phyloP scores from a whole-genome alignment of 2,113 vertebrate genomes.

The Uria lomvia region DNA sequence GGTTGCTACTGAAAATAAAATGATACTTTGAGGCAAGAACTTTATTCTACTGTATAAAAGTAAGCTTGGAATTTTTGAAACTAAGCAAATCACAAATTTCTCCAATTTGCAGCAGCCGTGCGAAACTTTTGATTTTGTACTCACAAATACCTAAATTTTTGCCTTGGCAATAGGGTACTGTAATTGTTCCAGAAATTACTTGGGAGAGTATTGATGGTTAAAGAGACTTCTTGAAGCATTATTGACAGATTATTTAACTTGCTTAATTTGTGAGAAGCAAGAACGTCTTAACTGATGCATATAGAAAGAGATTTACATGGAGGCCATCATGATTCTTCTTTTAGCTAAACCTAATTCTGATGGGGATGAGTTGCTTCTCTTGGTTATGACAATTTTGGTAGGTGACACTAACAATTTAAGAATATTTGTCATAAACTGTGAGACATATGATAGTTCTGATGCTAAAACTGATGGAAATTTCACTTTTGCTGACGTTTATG shows the following conservation, averaged over 20 bases:
- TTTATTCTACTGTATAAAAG: not conserved
- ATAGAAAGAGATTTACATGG: not conserved
- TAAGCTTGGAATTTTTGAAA: not conserved
- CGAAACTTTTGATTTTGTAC: not conserved
- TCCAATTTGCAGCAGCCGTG: not conserved
- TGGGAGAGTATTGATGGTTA: not conserved
- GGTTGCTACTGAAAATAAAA: not conserved
- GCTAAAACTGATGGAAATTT: not conserved
- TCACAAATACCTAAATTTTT: not conserved
- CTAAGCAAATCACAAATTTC: not conserved
- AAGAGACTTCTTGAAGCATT: not conserved
- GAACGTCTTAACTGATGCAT: not conserved
- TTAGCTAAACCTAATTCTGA: not conserved
- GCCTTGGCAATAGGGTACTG: not conserved
- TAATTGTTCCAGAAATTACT: not conserved
- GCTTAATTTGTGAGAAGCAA: not conserved
- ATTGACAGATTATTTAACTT: not conserved
- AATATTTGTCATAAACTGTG: not conserved
- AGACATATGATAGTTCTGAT: not conserved
- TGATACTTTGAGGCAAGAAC: not conserved
- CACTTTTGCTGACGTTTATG: not conserved
- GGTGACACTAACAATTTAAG: not conserved
- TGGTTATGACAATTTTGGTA: not conserved
- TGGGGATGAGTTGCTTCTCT: not conserved
- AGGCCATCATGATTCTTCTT: not conserved